These are phyloP conservation scores for Brachionichthys hirsutus DNA, from an alignment of 2,113 vertebrate species.

Conservation along the genomic window DNA sequence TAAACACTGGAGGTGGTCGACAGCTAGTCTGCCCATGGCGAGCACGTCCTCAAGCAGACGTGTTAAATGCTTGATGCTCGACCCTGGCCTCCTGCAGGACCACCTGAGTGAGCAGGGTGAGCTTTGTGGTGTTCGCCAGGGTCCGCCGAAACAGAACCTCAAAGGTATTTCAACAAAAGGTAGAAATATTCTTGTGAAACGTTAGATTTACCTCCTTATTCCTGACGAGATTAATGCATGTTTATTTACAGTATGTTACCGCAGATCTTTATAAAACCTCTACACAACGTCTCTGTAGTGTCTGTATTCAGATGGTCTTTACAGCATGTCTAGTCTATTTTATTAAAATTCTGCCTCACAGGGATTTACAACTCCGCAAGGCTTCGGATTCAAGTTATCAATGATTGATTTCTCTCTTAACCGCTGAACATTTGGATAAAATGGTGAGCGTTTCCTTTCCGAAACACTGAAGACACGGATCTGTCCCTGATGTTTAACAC, in stretches of 20 bases:
- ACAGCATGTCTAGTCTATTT: background rate
- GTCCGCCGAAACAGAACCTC: too few relatives aligned
- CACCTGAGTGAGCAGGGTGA: constrained; percentile 16
- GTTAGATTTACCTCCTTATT: too few relatives aligned
- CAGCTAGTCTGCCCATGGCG: constrained; percentile 24
- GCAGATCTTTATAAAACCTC: background rate
- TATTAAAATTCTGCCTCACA: background rate
- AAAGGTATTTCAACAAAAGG: background rate
- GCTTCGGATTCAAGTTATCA: background rate
- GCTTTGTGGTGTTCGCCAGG: too few relatives aligned
- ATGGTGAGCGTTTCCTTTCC: background rate
- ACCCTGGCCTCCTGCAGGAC: constrained; percentile 3
- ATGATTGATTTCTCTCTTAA: constrained; percentile 8
- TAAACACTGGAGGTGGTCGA: constrained; percentile 33
- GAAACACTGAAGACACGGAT: too few relatives aligned
- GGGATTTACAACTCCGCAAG: too few relatives aligned
- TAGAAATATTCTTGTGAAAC: too few relatives aligned
- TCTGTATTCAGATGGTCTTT: background rate
- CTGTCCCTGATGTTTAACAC: too few relatives aligned
- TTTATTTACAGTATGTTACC: background rate
- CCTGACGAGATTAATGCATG: too few relatives aligned
- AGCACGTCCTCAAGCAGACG: background rate
- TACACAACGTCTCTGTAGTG: background rate
- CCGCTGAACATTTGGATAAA: background rate
- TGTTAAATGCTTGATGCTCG: constrained; percentile 17